These are phyloP conservation scores for Carettochelys insculpta DNA, from an alignment of 2,113 vertebrate genomes.

Conservation along the genomic window DNA sequence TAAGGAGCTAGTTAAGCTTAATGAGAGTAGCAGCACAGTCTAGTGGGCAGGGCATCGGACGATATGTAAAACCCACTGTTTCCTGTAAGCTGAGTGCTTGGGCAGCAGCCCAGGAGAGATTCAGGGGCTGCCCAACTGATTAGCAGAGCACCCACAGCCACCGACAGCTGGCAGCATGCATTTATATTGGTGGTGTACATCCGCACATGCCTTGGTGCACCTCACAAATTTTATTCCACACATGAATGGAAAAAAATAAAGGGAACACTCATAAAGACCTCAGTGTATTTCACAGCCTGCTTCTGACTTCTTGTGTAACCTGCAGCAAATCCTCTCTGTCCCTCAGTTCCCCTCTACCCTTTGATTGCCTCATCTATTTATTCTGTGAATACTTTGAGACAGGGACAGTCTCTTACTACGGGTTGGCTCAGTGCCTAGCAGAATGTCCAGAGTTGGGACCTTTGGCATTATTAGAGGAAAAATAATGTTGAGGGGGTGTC, in stretches of 20 bases:
- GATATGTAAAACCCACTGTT: not conserved
- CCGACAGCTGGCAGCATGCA: too few relatives aligned
- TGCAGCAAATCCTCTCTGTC: not conserved
- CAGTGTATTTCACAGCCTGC: not conserved
- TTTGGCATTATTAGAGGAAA: not conserved
- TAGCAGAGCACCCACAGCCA: too few relatives aligned
- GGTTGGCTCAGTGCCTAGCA: not conserved
- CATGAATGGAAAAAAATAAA: too few relatives aligned
- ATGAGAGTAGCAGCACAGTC: not conserved
- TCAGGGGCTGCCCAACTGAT: too few relatives aligned
- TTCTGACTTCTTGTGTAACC: not conserved
- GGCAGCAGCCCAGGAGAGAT: too few relatives aligned
- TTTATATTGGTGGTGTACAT: too few relatives aligned
- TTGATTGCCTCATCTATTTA: not conserved
- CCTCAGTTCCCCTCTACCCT: not conserved
- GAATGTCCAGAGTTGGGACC: conserved; percentile 1
- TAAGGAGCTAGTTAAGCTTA: not conserved
- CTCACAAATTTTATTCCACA: too few relatives aligned
- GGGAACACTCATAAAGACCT: too few relatives aligned
- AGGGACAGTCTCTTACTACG: not conserved
- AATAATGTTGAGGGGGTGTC: conserved; percentile 5
- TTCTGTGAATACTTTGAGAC: rapidly evolving
- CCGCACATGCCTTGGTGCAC: too few relatives aligned
- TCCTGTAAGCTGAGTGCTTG: too few relatives aligned
- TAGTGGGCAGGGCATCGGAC: not conserved